A percentile compares a stretch with the other conserved stretches of the same genome.
These are phyloP conservation scores for Liasis olivaceus DNA, from an alignment of 2,797 vertebrate genomes.

Conservation along the genomic window DNA sequence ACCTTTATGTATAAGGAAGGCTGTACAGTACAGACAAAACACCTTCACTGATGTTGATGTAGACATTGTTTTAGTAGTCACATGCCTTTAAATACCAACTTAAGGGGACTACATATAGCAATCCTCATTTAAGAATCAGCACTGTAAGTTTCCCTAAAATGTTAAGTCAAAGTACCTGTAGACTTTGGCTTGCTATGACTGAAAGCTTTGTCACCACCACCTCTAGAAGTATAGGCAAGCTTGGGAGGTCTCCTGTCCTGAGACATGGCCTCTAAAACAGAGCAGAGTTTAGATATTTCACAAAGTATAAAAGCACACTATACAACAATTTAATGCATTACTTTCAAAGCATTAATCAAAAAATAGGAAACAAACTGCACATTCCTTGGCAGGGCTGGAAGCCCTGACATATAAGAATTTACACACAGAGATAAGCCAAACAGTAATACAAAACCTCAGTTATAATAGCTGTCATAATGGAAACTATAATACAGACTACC, in stretches of 20 bases:
- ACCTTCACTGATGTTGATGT: background rate
- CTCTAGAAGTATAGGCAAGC: constrained; percentile 89
- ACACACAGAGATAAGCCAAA: background rate
- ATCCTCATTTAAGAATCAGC: background rate
- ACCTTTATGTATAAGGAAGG: background rate
- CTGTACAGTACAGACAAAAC: background rate
- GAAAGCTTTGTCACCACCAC: constrained; percentile 86
- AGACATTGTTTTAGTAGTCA: background rate
- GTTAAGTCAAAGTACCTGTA: constrained; percentile 82
- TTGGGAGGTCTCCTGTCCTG: constrained; percentile 88
- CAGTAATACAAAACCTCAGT: background rate
- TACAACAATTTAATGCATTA: background rate
- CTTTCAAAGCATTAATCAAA: background rate
- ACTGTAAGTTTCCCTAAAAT: background rate
- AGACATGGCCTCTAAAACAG: constrained; percentile 68
- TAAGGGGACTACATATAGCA: background rate
- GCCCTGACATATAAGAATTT: background rate
- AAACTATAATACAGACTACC: background rate
- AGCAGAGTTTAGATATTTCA: constrained; percentile 27
- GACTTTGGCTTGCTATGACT: constrained; percentile 95
- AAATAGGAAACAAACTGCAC: background rate
- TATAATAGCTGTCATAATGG: background rate
- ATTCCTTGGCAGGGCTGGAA: background rate
- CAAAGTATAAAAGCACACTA: background rate
- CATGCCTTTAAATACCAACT: background rate